These are phyloP conservation scores for Drosophila demipolita DNA, from an alignment of 2,888 invertebrate genomes.

Conservation along the genomic window DNA sequence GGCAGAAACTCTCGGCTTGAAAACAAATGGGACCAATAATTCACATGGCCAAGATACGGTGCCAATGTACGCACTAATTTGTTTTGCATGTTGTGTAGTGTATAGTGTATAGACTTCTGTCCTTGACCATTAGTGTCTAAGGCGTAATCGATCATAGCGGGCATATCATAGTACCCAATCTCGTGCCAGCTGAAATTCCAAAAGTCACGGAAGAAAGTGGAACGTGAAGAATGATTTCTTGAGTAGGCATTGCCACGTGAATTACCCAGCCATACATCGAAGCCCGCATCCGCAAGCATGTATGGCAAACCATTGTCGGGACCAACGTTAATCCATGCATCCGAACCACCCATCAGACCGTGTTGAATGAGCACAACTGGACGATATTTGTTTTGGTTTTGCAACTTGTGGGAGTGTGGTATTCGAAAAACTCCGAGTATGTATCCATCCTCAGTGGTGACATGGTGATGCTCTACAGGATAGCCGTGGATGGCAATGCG, in stretches of 20 bases:
- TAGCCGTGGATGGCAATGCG: conserved; percentile 86
- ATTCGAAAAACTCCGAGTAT: conserved; percentile 77
- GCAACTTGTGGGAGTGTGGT: conserved; percentile 66
- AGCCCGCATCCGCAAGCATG: conserved; percentile 79
- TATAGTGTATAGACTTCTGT: conserved; percentile 73
- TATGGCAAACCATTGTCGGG: conserved; percentile 70
- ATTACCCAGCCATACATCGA: conserved; percentile 83
- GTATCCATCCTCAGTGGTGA: conserved; percentile 77
- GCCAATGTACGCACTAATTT: conserved; percentile 84
- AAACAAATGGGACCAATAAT: conserved; percentile 53
- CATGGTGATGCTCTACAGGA: conserved; percentile 88
- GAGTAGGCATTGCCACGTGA: conserved; percentile 75
- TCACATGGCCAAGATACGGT: conserved; percentile 70
- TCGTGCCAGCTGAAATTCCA: conserved; percentile 91
- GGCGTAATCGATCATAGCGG: conserved; percentile 73
- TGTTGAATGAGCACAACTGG: conserved; percentile 86
- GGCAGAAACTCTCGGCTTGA: conserved; percentile 87
- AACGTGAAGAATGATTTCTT: conserved; percentile 44
- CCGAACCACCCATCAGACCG: conserved; percentile 75
- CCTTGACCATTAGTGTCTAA: conserved; percentile 62
- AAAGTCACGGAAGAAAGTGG: conserved; percentile 44
- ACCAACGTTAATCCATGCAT: conserved; percentile 74
- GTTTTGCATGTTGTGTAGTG: conserved; percentile 86
- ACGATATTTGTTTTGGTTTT: conserved; percentile 54
- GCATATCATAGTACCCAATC: conserved; percentile 88